Base-by-base conservation (phyloP, 2,797 vertebrate species). In the Adelosebastes latens region DNA sequence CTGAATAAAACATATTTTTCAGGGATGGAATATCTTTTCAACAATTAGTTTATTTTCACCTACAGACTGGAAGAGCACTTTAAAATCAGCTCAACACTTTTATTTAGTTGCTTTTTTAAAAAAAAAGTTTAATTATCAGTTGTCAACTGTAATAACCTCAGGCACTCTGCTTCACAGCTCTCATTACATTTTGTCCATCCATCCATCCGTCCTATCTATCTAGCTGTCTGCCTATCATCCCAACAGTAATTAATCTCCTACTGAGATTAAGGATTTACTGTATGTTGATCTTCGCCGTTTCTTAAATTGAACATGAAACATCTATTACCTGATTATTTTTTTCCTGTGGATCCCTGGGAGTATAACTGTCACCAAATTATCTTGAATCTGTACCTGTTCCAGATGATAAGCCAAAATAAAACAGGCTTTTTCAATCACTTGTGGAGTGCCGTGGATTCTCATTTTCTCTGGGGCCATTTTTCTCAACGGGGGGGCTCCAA, bases 391-490 rank as follows among this genome's bases (percentile, higher is more conserved):
- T 68, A 87, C 68, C 85, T 91, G 86, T 46, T 83, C 60, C 13
- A 5, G 56, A 24, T 39, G 88, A 92, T 82, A 80, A 88, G 82
- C 13, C 70, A 22, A 63, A 91, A 86, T 77, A 85, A 89, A 87
- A 76, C 49, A 29, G 71, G 27, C 18, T 80, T 80, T 80, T 80
- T 73, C 72, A 72, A 53, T 78, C 61, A 75, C 72, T 80, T 31
- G 42, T 70, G 6, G 77, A 72, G 59, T 1, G 52, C 62, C 5
- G 66, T 32, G 31, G 66, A 83, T 82, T 90, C 87, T 90, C 81
- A 88, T 91, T 91, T 89, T 85, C 86, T 87, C 83, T 3, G 62
- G 39, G 84, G 79, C 67, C 84, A 80, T 88, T 90, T 91, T 82
- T 89, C 90, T 88, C 73, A 2, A 71, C 9, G 42, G 42, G 42